These are phyloP conservation scores for Xylocampa areola DNA, from an alignment of 2,888 invertebrate genomes.

Conservation along the genomic window DNA sequence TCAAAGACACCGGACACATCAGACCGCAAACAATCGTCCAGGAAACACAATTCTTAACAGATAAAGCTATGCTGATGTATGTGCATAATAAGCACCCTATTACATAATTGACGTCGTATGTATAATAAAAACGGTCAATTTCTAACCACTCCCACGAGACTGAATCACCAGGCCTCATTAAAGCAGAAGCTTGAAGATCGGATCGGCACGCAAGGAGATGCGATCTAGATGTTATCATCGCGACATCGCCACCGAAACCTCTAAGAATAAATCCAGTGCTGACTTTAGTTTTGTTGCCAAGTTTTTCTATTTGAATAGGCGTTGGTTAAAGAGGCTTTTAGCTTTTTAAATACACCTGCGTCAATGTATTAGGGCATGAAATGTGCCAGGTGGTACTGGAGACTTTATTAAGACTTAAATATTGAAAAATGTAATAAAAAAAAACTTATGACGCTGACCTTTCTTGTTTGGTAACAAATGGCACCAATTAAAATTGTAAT, in stretches of 20 bases:
- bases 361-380: conserved; percentile 3
- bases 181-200: conserved; percentile 73
- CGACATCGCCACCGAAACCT: conserved; percentile 66
- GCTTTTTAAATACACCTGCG: conserved; percentile 11
- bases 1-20: conserved; percentile 20
- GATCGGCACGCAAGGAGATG: conserved; percentile 85
- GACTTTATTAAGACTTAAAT: not conserved
- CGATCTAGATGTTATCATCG: conserved; percentile 78
- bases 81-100: conserved; percentile 49
- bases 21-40: conserved; percentile 21
- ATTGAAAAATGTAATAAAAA: not conserved
- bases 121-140: conserved; percentile 58
- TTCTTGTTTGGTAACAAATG: no score
- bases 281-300: conserved; percentile 55
- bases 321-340: no score
- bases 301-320: conserved; percentile 45
- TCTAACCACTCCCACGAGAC: conserved; percentile 62
- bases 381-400: conserved; percentile 3
- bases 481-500: no score
- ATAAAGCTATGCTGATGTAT: conserved; percentile 49
- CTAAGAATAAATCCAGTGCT: conserved; percentile 62
- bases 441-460: not conserved
- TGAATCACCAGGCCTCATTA: conserved; percentile 76
- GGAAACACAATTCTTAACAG: conserved; percentile 36
- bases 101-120: conserved; percentile 50